These are phyloP conservation scores for Microcebus jonahi DNA, from an alignment of 2,113 vertebrate species.

Conservation along the genomic window DNA sequence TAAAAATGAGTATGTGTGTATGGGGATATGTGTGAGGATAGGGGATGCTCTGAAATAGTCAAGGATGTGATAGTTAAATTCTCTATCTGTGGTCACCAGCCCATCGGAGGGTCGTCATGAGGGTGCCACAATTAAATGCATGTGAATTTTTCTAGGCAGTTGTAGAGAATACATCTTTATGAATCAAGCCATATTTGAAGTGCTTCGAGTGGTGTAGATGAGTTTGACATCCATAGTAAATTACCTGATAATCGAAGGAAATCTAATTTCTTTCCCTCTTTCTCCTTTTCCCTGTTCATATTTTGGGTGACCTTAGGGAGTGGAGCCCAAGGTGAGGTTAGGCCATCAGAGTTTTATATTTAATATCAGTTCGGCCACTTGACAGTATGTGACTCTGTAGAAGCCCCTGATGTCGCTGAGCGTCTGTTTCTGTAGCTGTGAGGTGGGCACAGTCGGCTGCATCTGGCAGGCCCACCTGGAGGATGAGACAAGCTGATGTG, in stretches of 20 bases:
- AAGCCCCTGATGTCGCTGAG: not conserved
- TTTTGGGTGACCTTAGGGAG: not conserved
- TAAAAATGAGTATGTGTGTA: not conserved
- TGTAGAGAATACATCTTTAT: not conserved
- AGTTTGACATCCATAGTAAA: not conserved
- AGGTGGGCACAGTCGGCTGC: not conserved
- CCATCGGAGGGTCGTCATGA: not conserved
- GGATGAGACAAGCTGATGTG: not conserved
- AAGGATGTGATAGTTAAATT: not conserved
- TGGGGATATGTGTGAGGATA: not conserved
- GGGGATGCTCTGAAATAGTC: not conserved
- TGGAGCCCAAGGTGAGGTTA: not conserved
- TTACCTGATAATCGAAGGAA: slow-evolving; percentile 18
- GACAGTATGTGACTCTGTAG: rapidly evolving
- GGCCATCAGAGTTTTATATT: not conserved
- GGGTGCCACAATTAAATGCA: not conserved
- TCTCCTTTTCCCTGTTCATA: not conserved
- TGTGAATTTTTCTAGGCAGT: not conserved
- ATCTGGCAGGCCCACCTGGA: not conserved
- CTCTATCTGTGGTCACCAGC: not conserved
- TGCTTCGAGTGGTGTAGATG: not conserved
- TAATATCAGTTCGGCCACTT: not conserved
- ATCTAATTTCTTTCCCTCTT: slow-evolving; percentile 10
- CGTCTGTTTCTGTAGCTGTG: not conserved
- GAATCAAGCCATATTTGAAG: slow-evolving; percentile 15